Percentiles rank a stretch among this genome's conserved stretches.
Evolutionary conservation across 2,888 invertebrate species (phyloP).

Genomic region (Oscheius sp.): DNA sequence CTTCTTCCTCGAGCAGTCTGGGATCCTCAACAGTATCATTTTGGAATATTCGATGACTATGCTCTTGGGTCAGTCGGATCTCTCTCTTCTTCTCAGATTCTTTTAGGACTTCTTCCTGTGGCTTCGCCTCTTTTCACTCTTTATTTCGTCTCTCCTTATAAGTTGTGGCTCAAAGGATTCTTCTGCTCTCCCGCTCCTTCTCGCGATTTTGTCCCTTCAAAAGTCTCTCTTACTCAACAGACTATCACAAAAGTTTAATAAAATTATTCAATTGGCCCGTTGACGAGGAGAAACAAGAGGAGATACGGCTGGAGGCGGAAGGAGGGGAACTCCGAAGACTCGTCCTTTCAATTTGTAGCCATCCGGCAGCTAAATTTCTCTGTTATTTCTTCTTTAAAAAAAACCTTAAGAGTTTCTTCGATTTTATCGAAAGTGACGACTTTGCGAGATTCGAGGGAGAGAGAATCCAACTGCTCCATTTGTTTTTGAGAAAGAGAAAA

Average conservation of each 20-base stretch:
- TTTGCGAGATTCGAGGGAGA: constrained; percentile 59
- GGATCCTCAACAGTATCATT: not conserved
- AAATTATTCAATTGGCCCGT: not conserved
- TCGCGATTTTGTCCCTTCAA: not conserved
- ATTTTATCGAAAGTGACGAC: constrained; percentile 66
- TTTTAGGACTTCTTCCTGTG: not conserved
- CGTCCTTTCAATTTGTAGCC: constrained; percentile 57
- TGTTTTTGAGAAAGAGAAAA: constrained; percentile 55
- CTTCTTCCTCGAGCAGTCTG: not conserved
- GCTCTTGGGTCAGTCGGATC: too few species aligned
- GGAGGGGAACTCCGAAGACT: constrained; percentile 42
- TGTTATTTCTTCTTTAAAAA: not conserved
- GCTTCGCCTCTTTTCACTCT: not conserved
- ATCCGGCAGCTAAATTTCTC: constrained; percentile 69
- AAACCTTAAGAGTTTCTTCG: constrained; percentile 38
- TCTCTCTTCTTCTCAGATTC: too few species aligned
- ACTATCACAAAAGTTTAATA: not conserved
- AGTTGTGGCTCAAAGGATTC: not conserved
- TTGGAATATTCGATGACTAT: not conserved
- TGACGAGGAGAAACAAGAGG: not conserved
- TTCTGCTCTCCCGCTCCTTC: not conserved
- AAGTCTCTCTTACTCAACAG: not conserved
- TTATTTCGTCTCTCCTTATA: not conserved
- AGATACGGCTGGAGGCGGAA: not conserved
- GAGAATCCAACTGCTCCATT: constrained; percentile 50